Evolutionary conservation across 2,113 vertebrate genomes (phyloP).

Genomic region (Channa argus): DNA sequence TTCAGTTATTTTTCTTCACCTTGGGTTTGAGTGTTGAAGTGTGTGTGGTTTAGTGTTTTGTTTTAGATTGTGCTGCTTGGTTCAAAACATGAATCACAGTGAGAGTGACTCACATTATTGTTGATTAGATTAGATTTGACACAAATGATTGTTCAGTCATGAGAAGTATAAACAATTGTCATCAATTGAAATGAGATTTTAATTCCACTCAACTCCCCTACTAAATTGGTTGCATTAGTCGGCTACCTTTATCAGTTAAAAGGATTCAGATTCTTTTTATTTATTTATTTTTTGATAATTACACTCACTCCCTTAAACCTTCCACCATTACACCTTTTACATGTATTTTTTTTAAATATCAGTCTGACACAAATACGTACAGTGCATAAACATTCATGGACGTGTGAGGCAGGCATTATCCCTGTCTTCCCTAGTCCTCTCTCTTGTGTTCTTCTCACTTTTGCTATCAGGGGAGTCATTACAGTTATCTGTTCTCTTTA

Average conservation of each 20-base stretch:
- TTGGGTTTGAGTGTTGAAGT: neutral
- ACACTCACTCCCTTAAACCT: neutral
- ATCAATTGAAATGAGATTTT: slow-evolving; percentile 34
- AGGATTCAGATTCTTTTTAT: slow-evolving; percentile 15
- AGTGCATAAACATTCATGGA: neutral
- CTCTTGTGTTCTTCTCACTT: slow-evolving; percentile 50
- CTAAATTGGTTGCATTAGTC: slow-evolving; percentile 37
- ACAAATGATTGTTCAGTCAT: slow-evolving; percentile 6
- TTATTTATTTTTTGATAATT: neutral
- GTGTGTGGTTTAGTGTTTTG: neutral
- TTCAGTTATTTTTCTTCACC: neutral
- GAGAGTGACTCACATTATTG: slow-evolving; percentile 34
- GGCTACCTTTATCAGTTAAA: slow-evolving; percentile 20
- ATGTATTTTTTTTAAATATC: neutral
- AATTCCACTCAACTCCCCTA: slow-evolving; percentile 28
- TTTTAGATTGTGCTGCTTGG: neutral
- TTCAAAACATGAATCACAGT: slow-evolving; percentile 28
- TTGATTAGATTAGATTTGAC: slow-evolving; percentile 33
- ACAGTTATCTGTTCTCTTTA: slow-evolving; percentile 60
- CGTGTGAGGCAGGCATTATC: slow-evolving; percentile 32
- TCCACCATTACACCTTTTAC: neutral
- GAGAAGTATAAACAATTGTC: slow-evolving; percentile 19
- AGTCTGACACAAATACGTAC: slow-evolving; percentile 2
- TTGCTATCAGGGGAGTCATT: slow-evolving; percentile 70
- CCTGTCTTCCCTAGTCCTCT: slow-evolving; percentile 24